Evolutionary conservation across 2,888 invertebrate species (phyloP).

Genomic region (Drosophila paranaensis): DNA sequence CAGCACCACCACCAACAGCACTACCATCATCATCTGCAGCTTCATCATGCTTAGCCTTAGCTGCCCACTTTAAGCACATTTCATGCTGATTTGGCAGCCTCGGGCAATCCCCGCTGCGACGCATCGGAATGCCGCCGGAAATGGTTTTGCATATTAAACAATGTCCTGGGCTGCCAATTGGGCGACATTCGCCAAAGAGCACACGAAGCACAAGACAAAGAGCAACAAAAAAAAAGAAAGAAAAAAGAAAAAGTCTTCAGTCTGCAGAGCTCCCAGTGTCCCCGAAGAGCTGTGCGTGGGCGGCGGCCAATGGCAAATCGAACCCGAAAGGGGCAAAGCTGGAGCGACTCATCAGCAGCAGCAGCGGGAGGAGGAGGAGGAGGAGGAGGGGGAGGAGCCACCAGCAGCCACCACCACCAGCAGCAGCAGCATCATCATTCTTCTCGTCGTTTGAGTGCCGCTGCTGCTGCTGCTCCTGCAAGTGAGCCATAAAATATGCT

Average conservation of each 20-base stretch:
- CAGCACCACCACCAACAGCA: constrained; percentile 22
- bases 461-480: constrained; percentile 40
- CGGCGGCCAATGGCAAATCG: constrained; percentile 46
- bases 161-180: constrained; percentile 75
- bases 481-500: constrained; percentile 78
- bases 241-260: constrained; percentile 14
- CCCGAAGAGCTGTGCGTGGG: constrained; percentile 33
- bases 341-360: constrained; percentile 57
- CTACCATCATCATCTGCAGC: constrained; percentile 18
- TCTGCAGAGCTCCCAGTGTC: constrained; percentile 17
- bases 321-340: constrained; percentile 36
- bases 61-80: constrained; percentile 62
- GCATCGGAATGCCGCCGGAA: constrained; percentile 70
- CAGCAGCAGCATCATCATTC: constrained; percentile 46
- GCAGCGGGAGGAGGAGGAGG: constrained; percentile 40
- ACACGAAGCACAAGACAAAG: not conserved
- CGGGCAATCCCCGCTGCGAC: constrained; percentile 50
- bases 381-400: constrained; percentile 13
- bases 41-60: constrained; percentile 26
- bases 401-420: not conserved
- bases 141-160: constrained; percentile 82
- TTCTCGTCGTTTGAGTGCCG: constrained; percentile 32
- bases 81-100: constrained; percentile 75
- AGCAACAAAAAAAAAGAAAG: constrained; percentile 12
- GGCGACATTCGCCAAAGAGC: constrained; percentile 62